Conservation (phyloP, 2,888 invertebrate genomes). For the Alviniconcha strummeri region DNA sequence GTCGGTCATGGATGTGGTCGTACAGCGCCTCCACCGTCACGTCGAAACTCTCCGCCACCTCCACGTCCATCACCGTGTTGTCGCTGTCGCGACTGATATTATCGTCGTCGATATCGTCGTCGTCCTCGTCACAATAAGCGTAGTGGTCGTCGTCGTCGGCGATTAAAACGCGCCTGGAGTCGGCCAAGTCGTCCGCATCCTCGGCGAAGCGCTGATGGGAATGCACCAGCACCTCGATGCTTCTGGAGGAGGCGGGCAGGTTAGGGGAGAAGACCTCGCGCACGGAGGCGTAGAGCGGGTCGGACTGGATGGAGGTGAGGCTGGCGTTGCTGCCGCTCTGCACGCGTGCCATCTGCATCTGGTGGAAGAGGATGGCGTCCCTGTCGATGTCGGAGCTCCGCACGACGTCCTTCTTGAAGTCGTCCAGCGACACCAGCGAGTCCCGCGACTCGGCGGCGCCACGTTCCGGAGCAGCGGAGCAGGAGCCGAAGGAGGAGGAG, state of each 20-base stretch:
- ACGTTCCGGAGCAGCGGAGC: conserved; percentile 18
- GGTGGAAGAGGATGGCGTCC: conserved; percentile 65
- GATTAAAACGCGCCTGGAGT: background rate
- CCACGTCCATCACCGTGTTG: conserved; percentile 30
- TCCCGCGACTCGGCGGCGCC: conserved; percentile 30
- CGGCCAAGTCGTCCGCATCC: conserved; percentile 13
- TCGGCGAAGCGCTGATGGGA: conserved; percentile 14
- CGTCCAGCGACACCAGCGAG: conserved; percentile 50
- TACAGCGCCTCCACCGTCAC: conserved; percentile 36
- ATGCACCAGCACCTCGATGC: conserved; percentile 65
- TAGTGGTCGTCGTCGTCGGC: background rate
- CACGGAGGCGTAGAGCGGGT: conserved; percentile 53
- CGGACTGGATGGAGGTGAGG: conserved; percentile 64
- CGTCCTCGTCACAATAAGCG: background rate
- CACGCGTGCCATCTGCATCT: conserved; percentile 66
- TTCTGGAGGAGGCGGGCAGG: conserved; percentile 57
- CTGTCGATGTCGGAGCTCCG: conserved; percentile 60
- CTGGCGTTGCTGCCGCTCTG: conserved; percentile 59
- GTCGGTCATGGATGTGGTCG: conserved; percentile 5
- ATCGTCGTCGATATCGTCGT: conserved; percentile 23
- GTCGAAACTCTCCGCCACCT: conserved; percentile 33
- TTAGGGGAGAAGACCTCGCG: conserved; percentile 46
- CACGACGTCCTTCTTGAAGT: conserved; percentile 39
- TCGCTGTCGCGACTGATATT: background rate
- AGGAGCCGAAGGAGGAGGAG: background rate